Evolutionary conservation across 2,113 vertebrate genomes (phyloP), one percentile per base, ranked within the genome.

Genomic region (Oryzias curvinotus): DNA sequence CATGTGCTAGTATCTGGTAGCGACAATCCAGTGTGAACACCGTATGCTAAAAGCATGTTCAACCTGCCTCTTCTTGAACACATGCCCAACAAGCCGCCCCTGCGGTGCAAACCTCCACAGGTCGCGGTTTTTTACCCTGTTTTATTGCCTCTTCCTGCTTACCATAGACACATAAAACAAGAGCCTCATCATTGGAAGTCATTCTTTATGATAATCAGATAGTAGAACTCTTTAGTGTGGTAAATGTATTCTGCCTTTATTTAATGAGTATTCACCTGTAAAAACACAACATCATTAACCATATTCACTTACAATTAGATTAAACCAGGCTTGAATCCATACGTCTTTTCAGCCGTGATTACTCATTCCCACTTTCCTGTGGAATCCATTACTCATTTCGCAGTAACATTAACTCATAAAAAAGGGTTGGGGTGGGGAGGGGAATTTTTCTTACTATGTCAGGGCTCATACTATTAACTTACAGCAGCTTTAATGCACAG

Each of bases 261-360:
- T 48, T 42, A 41, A 26, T 25, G 18, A 21, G 19, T 36, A 18
- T 57, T 54, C 36, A 55, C 44, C 16, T 49, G 57, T 45, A 18
- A 19, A 19, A 36, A 36, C 10, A 36, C 36, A 52, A 13, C 62
- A 30, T 62, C 50, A 71, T 59, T 63, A 49, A 57, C 23, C 57
- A 0, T 61, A 68, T 57, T 61, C 21, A 36, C 36, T 36, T 36
- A 71, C 50, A 52, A 71, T 60, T 14, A 60, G 52, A 71, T 71
- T 60, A 43, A 7, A 0, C 18, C 54, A 16, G 44, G 52, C 62
- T 60, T 47, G 52, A 71, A 59, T 54, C 54, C 28, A 52, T 41
- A 52, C 7, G 48, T 57, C 55, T 47, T 52, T 43, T 17, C 36
- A 73, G 43, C 30, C 48, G 18, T 26, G n/a, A 64, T 67, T 61